Base-by-base conservation (phyloP, 2,888 invertebrate species). In the Vesta saturnalis region DNA sequence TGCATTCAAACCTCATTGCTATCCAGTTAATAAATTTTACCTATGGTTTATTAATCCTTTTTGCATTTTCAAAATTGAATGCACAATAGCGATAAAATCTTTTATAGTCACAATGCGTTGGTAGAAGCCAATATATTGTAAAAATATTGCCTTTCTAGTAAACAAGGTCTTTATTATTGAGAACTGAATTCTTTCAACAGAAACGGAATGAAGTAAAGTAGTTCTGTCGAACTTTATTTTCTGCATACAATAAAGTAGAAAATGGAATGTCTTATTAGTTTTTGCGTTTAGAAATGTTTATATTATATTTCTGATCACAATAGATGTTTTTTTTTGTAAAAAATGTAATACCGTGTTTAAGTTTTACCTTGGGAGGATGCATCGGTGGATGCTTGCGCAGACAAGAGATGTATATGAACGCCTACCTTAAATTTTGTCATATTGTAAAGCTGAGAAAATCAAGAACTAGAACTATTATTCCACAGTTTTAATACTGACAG, bases 91-190 rank as follows among this genome's bases (percentile, higher is more conserved):
- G 66, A 72, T 70, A 66, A 64, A 60, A 60, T 58, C 8, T 30
- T 60, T 62, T 60, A 14, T 10, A 65, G 69, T 69, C 69, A 63
- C 63, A 64, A 67, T 71, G 69, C 72, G 61, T 64, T 65, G 60
- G 52, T 61, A 58, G 63, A 43, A 67, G 68, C 65, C 63, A 68
- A 69, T 70, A 70, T 65, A 70, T 60, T 66, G 65, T 64, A 64
- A 64, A 67, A 66, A 71, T 62, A 62, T 68, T 66, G 64, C 64
- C 49, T 67, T 47, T 65, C 57, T 67, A 69, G 69, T 64, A 72
- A 72, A 72, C 69, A 72, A 63, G 64, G 47, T 63, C 71, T 62
- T 72, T 72, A 72, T 67, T 69, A 66, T 63, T 54, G 49, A n/a
- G 62, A 72, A 58, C 65, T 57, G 61, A 58, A 64, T 59, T 54